Conservation (phyloP, 2,797 vertebrate species). For the Oreortyx pictus region DNA sequence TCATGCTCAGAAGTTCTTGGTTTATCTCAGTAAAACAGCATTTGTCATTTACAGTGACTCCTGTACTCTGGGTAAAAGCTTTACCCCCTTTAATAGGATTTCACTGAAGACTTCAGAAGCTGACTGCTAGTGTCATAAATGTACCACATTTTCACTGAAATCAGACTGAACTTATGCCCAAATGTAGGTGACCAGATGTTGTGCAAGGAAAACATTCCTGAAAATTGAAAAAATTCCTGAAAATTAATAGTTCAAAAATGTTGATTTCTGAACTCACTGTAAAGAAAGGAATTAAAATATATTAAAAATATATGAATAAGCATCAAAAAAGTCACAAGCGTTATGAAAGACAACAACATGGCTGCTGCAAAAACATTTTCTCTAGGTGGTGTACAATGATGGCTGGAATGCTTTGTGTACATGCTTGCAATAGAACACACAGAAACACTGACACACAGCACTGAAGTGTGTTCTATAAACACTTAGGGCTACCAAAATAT, state of each 20-base stretch:
- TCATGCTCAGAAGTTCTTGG: not conserved
- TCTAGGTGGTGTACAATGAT: not conserved
- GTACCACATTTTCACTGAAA: not conserved
- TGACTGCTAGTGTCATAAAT: not conserved
- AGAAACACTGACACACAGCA: not conserved
- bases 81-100: not conserved
- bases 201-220: not conserved
- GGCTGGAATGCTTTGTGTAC: not conserved
- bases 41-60: not conserved
- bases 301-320: not conserved
- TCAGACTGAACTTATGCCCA: not conserved
- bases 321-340: not conserved
- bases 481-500: not conserved
- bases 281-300: not conserved
- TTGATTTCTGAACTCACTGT: not conserved
- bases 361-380: not conserved
- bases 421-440: not conserved
- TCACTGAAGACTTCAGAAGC: not conserved
- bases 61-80: not conserved
- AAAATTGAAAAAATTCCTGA: not conserved
- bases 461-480: not conserved
- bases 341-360: not conserved
- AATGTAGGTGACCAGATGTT: accelerated
- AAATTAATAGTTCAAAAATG: accelerated
- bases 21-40: not conserved